phyloP scores from a whole-genome alignment of 2,888 invertebrate genomes.

The Unio pictorum region DNA sequence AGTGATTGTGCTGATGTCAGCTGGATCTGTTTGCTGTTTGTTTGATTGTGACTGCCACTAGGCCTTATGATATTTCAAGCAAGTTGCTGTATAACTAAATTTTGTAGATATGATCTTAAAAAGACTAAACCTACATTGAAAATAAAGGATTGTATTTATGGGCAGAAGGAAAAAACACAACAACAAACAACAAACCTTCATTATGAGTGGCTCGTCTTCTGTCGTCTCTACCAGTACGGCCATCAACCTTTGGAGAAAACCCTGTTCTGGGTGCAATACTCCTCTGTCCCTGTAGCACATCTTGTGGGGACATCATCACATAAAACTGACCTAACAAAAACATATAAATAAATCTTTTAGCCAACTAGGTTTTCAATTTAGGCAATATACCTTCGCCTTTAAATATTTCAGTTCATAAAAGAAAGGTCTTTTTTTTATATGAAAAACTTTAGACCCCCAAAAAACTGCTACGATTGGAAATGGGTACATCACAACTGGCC shows the following conservation, averaged over 20 bases:
- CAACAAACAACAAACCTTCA: slow-evolving; percentile 74
- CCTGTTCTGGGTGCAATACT: slow-evolving; percentile 69
- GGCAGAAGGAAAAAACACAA: neutral
- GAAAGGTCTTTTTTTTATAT: no score
- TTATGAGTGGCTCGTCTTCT: slow-evolving; percentile 93
- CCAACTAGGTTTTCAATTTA: neutral
- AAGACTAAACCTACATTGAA: no score
- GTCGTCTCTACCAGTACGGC: slow-evolving; percentile 80
- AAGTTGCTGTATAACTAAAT: no score
- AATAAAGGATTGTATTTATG: neutral
- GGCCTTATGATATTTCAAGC: no score
- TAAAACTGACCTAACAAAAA: slow-evolving; percentile 78
- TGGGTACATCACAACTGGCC: no score
- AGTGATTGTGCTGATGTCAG: no score
- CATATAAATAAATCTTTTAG: neutral
- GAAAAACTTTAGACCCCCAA: no score
- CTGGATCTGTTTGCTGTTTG: no score
- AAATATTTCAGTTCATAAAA: no score
- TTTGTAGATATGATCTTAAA: no score
- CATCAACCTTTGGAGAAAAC: slow-evolving; percentile 65
- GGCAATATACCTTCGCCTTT: neutral
- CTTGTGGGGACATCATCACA: slow-evolving; percentile 86
- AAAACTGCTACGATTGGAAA: no score
- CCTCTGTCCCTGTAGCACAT: slow-evolving; percentile 78
- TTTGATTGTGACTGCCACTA: no score